Percentiles rank a stretch among this genome's conserved stretches.
Evolutionary conservation across 2,888 invertebrate species (phyloP).

Genomic region (Xestia sexstrigata): DNA sequence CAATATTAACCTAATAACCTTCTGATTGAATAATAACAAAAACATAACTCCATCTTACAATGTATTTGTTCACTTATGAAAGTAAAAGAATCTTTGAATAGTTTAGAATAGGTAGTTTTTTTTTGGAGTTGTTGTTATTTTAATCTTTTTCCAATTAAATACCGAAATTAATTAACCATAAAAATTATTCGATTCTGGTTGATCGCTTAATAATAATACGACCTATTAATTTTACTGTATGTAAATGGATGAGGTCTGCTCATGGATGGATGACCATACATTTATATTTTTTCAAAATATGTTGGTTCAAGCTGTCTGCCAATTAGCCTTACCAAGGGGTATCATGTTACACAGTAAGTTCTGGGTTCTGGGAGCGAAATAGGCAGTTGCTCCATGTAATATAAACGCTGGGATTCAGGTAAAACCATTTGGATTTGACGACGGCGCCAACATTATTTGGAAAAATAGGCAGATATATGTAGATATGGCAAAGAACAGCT

Average conservation of each 20-base stretch:
- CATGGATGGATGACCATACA: neutral
- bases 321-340: neutral
- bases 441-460: neutral
- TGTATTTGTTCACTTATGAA: constrained; percentile 15
- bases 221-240: too few species aligned
- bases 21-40: constrained; percentile 21
- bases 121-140: neutral
- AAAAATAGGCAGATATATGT: neutral
- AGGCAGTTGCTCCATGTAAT: neutral
- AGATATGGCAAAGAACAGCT: neutral
- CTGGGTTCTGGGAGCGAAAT: neutral
- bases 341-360: neutral
- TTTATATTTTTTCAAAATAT: too few species aligned
- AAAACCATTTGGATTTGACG: neutral
- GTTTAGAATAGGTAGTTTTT: too few species aligned
- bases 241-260: neutral
- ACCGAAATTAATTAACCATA: neutral
- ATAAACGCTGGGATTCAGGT: neutral
- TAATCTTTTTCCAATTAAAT: neutral
- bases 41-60: neutral
- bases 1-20: constrained; percentile 26
- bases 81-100: neutral
- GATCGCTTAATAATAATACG: neutral
- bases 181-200: neutral
- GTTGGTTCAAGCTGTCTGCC: neutral